These are phyloP conservation scores for Geotrypetes seraphini DNA, from an alignment of 2,797 vertebrate species.

Conservation along the genomic window DNA sequence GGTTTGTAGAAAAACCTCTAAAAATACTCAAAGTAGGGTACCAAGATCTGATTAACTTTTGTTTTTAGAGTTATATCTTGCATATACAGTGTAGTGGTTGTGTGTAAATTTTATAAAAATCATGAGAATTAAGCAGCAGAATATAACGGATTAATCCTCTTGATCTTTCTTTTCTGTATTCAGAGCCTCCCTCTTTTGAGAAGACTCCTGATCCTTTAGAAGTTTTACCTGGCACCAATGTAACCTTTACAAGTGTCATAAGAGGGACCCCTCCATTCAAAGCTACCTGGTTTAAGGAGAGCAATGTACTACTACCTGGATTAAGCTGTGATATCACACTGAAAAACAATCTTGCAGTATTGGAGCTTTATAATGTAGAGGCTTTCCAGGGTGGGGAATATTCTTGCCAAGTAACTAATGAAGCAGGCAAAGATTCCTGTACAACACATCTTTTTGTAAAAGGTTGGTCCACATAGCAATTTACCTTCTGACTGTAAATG, in stretches of 20 bases:
- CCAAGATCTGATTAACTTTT: too few species aligned
- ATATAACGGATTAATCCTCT: too few species aligned
- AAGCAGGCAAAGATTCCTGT: constrained; percentile 70
- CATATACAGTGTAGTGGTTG: too few species aligned
- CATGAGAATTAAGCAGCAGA: too few species aligned
- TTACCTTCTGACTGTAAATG: not conserved
- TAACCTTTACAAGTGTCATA: constrained; percentile 70
- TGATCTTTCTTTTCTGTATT: constrained; percentile 2
- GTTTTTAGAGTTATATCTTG: too few species aligned
- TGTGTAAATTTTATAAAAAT: too few species aligned
- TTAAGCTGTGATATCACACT: constrained; percentile 57
- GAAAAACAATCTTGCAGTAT: constrained; percentile 58
- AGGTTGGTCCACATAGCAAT: constrained; percentile 53
- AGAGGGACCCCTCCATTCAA: constrained; percentile 74
- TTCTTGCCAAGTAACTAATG: constrained; percentile 77
- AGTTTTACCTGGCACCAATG: constrained; percentile 63
- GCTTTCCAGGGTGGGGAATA: constrained; percentile 70
- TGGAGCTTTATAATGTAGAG: constrained; percentile 66
- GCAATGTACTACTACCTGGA: constrained; percentile 61
- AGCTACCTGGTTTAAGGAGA: constrained; percentile 80
- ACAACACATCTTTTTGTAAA: constrained; percentile 67
- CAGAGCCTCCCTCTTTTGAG: constrained; percentile 81
- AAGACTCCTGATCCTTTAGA: constrained; percentile 69
- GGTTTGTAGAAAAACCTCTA: constrained; percentile 62
- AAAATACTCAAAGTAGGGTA: too few species aligned